A percentile compares a stretch with the other conserved stretches of the same genome.
phyloP scores from a whole-genome alignment of 2,888 invertebrate species.

The Entomobrya proxima region DNA sequence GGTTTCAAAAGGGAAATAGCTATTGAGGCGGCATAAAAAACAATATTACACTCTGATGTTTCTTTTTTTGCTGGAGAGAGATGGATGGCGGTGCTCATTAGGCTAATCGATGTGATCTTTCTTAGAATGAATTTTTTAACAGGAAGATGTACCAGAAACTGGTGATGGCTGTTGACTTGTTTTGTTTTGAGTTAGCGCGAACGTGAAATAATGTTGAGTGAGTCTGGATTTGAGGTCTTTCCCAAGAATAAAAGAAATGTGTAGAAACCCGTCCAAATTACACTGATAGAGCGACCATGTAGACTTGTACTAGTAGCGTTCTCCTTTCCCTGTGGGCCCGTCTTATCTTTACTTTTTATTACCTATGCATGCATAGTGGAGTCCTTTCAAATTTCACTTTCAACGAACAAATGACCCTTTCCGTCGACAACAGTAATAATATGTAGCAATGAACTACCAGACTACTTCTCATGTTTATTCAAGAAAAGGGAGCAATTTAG shows the following conservation, averaged over 20 bases:
- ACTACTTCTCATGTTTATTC: conserved; percentile 28
- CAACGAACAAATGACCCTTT: conserved; percentile 51
- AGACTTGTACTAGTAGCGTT: not conserved
- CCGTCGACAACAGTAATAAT: not conserved
- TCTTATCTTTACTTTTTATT: conserved; percentile 62
- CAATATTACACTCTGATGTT: not conserved
- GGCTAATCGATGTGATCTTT: conserved; percentile 66
- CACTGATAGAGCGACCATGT: not conserved
- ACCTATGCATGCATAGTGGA: conserved; percentile 32
- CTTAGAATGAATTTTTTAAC: conserved; percentile 62
- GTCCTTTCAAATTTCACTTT: conserved; percentile 57
- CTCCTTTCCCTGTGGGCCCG: conserved; percentile 11
- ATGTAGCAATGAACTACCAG: not conserved
- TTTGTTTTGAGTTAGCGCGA: conserved; percentile 23
- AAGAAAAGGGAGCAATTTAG: conserved; percentile 13
- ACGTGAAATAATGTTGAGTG: conserved; percentile 27
- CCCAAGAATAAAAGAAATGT: not conserved
- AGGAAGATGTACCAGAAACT: conserved; percentile 53
- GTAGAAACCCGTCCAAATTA: not conserved
- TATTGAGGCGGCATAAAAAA: conserved; percentile 41
- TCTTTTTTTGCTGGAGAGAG: not conserved
- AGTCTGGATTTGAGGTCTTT: conserved; percentile 43
- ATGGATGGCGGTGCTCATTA: conserved; percentile 59
- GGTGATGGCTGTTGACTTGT: conserved; percentile 32
- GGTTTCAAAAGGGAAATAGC: conserved; percentile 44